A percentile compares a stretch with the other conserved stretches of the same genome.
Conservation (phyloP, 1,140 invertebrate genomes). For the Pachypsylla venusta region DNA sequence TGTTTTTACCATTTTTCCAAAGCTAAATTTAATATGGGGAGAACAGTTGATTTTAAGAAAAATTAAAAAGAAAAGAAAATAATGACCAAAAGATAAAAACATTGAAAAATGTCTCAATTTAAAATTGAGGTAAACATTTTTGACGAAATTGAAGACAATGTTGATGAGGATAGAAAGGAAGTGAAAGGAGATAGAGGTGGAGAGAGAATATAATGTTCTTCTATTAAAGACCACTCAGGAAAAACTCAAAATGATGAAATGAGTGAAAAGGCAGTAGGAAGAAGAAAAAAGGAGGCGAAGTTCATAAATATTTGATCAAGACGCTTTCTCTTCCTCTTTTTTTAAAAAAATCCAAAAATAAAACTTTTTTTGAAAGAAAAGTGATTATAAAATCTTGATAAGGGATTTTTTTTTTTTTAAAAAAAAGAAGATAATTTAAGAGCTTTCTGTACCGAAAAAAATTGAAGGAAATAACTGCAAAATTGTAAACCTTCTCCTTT, state of each 20-base stretch:
- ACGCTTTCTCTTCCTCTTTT: neutral
- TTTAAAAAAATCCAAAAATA: neutral
- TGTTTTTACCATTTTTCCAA: too few relatives aligned
- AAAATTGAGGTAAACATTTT: too few relatives aligned
- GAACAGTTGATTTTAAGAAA: too few relatives aligned
- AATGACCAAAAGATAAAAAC: too few relatives aligned
- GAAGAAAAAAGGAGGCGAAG: neutral
- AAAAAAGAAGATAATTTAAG: neutral
- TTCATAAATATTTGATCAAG: slow-evolving; percentile 8
- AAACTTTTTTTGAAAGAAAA: neutral
- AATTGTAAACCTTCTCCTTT: too few relatives aligned
- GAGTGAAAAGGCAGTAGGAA: neutral
- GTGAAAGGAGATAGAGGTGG: neutral
- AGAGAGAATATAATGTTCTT: too few relatives aligned
- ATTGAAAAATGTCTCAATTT: too few relatives aligned
- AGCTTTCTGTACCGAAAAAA: too few relatives aligned
- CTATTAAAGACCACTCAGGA: slow-evolving; percentile 9
- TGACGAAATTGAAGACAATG: too few relatives aligned
- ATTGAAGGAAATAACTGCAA: too few relatives aligned
- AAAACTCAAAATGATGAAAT: slow-evolving; percentile 5
- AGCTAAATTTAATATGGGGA: too few relatives aligned
- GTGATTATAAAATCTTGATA: slow-evolving; percentile 8
- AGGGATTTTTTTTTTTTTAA: neutral
- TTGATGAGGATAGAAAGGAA: neutral
- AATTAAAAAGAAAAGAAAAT: too few relatives aligned